phyloP scores from a whole-genome alignment of 2,888 invertebrate genomes.

The Drosophila macrospina region DNA sequence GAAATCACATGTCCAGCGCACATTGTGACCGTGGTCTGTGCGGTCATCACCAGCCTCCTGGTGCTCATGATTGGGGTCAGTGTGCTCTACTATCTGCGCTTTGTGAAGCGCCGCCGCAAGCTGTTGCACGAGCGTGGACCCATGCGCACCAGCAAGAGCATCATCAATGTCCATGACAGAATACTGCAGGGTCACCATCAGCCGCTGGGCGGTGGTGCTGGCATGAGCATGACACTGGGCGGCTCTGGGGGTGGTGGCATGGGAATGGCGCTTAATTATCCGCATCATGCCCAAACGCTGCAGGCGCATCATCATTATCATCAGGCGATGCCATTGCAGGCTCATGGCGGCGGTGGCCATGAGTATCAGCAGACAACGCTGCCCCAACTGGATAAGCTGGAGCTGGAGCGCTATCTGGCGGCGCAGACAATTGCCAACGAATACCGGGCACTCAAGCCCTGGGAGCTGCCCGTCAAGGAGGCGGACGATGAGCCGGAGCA shows the following conservation, averaged over 20 bases:
- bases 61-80: constrained; percentile 85
- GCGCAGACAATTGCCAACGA: constrained; percentile 85
- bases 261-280: constrained; percentile 74
- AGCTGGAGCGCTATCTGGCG: constrained; percentile 85
- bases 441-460: constrained; percentile 85
- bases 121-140: constrained; percentile 83
- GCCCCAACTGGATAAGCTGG: constrained; percentile 84
- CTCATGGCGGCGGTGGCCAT: constrained; percentile 53
- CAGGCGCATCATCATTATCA: constrained; percentile 82
- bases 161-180: constrained; percentile 85
- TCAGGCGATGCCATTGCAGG: constrained; percentile 75
- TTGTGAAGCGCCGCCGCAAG: constrained; percentile 84
- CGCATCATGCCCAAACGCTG: constrained; percentile 78
- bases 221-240: constrained; percentile 71
- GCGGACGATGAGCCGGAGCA: constrained; percentile 85
- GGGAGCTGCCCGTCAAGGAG: constrained; percentile 85
- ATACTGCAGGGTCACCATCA: constrained; percentile 84
- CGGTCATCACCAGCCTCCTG: constrained; percentile 83
- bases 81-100: constrained; percentile 84
- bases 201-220: constrained; percentile 74
- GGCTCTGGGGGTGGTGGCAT: constrained; percentile 35
- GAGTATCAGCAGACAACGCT: constrained; percentile 80
- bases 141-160: constrained; percentile 82
- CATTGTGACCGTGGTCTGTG: constrained; percentile 85
- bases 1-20: constrained; percentile 85